Conservation (phyloP, 2,113 vertebrate genomes). For the Solea senegalensis region DNA sequence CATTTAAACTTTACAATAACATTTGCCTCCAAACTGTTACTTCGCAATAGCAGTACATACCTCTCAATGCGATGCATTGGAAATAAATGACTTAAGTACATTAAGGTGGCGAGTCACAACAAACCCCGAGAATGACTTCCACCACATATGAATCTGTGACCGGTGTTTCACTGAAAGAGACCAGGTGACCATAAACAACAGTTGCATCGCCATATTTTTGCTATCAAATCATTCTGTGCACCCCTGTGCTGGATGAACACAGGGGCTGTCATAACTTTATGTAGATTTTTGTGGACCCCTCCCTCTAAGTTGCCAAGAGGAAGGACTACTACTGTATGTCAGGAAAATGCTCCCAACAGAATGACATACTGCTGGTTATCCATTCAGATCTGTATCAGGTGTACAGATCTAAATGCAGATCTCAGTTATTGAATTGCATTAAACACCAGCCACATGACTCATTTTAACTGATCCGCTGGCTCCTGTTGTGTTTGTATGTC, state of each 20-base stretch:
- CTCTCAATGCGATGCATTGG: background rate
- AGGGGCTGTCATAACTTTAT: constrained; percentile 3
- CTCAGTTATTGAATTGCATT: background rate
- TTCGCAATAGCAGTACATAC: background rate
- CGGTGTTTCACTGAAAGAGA: background rate
- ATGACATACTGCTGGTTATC: background rate
- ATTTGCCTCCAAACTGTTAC: no score
- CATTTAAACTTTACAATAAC: no score
- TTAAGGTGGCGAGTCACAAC: background rate
- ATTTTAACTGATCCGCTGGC: background rate
- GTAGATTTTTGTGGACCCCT: constrained; percentile 31
- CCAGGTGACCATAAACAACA: background rate
- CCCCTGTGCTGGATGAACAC: background rate
- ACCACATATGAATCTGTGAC: background rate
- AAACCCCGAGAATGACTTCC: background rate
- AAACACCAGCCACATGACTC: background rate
- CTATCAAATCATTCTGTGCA: constrained; percentile 14
- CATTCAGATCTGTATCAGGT: background rate
- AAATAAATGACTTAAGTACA: background rate
- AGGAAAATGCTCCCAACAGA: background rate
- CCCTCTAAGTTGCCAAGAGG: background rate
- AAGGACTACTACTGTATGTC: background rate
- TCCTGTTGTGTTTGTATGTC: background rate
- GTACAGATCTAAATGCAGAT: background rate
- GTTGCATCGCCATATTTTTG: background rate